Evolutionary conservation across 2,888 invertebrate species (phyloP).

Genomic region (Dilophus febrilis): DNA sequence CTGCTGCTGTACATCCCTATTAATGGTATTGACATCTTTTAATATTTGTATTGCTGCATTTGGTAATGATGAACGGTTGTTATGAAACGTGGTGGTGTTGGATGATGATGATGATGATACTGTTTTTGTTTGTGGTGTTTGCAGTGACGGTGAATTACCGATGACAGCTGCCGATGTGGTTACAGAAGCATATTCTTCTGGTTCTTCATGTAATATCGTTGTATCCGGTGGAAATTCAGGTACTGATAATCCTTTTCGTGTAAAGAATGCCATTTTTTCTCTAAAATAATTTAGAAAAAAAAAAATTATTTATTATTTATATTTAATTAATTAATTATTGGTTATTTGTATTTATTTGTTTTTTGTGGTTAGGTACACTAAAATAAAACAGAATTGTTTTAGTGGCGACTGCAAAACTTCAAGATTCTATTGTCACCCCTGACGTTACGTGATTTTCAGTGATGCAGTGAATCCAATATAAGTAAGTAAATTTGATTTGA

Average conservation of each 20-base stretch:
- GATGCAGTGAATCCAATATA: no score
- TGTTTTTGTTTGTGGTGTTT: background rate
- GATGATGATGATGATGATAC: background rate
- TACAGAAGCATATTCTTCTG: slow-evolving; percentile 1
- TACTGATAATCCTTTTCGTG: slow-evolving; percentile 57
- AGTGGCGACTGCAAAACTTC: no score
- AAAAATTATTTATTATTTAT: slow-evolving; percentile 2
- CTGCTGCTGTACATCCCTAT: background rate
- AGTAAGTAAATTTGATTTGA: no score
- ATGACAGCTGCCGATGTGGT: background rate
- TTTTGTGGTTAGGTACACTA: background rate
- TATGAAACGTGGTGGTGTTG: no score
- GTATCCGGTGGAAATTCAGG: slow-evolving; percentile 57
- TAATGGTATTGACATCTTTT: background rate
- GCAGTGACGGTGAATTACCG: background rate
- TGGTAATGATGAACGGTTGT: no score
- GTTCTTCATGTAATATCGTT: slow-evolving; percentile 26
- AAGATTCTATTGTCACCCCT: no score
- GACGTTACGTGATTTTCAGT: no score
- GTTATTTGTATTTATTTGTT: background rate
- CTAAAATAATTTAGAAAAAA: slow-evolving; percentile 39
- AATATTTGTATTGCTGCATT: background rate
- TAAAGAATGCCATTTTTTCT: slow-evolving; percentile 95
- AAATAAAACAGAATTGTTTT: no score
- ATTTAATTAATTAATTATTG: background rate